Conservation (phyloP, 1,140 invertebrate species). For the Planococcus citri region DNA sequence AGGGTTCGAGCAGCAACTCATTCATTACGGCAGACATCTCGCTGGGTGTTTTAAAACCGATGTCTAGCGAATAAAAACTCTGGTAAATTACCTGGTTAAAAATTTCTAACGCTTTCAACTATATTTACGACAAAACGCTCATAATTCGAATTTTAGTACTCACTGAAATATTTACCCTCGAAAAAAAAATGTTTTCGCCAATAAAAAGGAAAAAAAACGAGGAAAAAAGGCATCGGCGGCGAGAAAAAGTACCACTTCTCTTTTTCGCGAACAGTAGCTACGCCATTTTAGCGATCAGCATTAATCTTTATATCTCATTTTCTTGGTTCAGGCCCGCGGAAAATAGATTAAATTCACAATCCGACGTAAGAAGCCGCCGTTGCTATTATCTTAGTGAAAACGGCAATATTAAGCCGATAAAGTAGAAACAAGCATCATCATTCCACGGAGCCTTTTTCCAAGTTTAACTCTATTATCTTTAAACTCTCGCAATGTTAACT, state of each 20-base stretch:
- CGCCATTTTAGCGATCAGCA: conserved; percentile 16
- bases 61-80: no score
- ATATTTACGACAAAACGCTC: no score
- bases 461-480: conserved; percentile 18
- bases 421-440: conserved; percentile 18
- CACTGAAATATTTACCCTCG: background rate
- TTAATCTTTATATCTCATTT: conserved; percentile 21
- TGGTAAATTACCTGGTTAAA: no score
- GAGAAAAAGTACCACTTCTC: background rate
- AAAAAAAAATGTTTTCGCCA: background rate
- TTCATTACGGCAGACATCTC: no score
- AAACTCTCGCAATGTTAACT: background rate
- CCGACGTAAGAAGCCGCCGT: conserved; percentile 17
- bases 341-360: conserved; percentile 17
- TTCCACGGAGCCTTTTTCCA: background rate
- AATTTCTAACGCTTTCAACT: no score
- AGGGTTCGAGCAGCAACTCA: no score
- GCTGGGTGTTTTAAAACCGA: no score
- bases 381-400: conserved; percentile 17
- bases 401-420: conserved; percentile 20
- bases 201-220: background rate
- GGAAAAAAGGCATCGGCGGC: no score
- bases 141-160: background rate
- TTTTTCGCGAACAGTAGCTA: background rate
- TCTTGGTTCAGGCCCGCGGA: conserved; percentile 10